A percentile compares a stretch with the other conserved stretches of the same genome.
phyloP scores from a whole-genome alignment of 2,113 vertebrate species.

The Corythaeola cristata region DNA sequence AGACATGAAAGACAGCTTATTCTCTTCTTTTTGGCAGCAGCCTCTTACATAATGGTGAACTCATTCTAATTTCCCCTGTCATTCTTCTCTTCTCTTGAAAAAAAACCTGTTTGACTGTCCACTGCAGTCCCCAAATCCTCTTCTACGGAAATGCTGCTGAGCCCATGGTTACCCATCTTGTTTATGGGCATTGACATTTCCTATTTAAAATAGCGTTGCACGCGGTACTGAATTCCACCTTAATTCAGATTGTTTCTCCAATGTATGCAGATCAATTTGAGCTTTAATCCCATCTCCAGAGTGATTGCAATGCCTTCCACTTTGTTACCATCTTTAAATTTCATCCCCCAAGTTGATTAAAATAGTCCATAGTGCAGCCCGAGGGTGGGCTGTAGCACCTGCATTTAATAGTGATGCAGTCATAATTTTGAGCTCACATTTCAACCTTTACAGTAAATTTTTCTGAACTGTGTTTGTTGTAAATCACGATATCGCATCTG shows the following conservation, averaged over 20 bases:
- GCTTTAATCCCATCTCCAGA: neutral
- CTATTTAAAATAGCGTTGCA: neutral
- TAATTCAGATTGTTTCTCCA: neutral
- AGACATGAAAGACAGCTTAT: neutral
- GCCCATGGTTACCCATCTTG: neutral
- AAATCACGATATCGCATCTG: fast-evolving
- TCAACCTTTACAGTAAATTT: neutral
- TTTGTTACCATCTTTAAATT: neutral
- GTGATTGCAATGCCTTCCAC: neutral
- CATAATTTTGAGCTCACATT: neutral
- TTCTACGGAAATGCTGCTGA: neutral
- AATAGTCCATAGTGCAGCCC: no score
- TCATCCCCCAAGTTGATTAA: neutral
- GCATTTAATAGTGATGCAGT: neutral
- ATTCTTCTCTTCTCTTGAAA: neutral
- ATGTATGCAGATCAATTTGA: neutral
- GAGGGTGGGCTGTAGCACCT: neutral
- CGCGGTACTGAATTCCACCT: neutral
- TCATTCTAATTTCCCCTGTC: neutral
- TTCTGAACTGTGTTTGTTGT: neutral
- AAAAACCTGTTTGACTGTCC: neutral
- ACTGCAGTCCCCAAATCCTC: neutral
- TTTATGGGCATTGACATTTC: neutral
- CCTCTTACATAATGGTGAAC: neutral
- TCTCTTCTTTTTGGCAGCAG: neutral